Evolutionary conservation across 2,113 vertebrate genomes (phyloP).

Genomic region (Panthera tigris): DNA sequence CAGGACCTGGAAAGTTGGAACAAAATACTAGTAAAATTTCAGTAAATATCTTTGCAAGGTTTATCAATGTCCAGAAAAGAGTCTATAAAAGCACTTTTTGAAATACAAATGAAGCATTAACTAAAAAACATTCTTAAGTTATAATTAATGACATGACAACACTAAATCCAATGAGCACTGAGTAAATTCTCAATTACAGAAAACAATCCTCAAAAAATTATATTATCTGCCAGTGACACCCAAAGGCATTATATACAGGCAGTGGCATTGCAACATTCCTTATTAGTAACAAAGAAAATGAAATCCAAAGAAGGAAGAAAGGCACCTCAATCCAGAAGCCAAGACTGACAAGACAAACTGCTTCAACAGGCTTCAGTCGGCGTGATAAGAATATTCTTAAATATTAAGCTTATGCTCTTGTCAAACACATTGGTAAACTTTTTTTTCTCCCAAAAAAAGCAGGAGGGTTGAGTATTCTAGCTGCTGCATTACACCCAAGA

Average conservation of each 20-base stretch:
- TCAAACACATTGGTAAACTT: background rate
- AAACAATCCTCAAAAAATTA: background rate
- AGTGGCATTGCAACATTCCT: background rate
- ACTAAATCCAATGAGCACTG: background rate
- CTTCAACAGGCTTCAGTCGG: background rate
- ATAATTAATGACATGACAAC: background rate
- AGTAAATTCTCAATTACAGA: background rate
- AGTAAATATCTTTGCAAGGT: background rate
- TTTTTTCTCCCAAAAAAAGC: background rate
- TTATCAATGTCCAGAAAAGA: background rate
- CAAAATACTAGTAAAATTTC: conserved; percentile 20
- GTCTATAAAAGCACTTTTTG: background rate
- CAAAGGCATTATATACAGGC: background rate
- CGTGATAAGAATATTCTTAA: conserved; percentile 8
- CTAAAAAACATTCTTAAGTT: background rate
- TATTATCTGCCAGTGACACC: background rate
- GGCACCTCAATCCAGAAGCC: background rate
- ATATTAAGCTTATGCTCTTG: background rate
- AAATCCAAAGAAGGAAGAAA: background rate
- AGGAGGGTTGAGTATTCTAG: background rate
- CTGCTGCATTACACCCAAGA: background rate
- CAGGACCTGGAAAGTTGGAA: background rate
- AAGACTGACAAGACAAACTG: background rate
- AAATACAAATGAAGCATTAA: conserved; percentile 33
- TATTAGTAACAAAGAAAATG: background rate